Percentiles rank a stretch among this genome's conserved stretches.
phyloP scores from a whole-genome alignment of 2,113 vertebrate genomes.

The Carassius gibelio region DNA sequence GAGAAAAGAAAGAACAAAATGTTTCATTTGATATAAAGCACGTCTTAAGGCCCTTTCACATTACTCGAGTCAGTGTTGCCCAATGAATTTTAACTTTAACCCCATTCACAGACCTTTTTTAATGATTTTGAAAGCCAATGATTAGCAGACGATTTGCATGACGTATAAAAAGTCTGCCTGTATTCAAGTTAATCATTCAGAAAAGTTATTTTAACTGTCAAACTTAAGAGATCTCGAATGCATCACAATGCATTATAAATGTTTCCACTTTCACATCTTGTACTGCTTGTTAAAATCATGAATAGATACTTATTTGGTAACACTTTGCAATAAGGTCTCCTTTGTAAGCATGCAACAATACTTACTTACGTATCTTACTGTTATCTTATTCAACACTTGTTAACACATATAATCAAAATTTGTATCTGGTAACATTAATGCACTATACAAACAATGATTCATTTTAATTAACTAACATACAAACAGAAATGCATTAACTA shows the following conservation, averaged over 20 bases:
- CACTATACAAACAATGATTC: neutral
- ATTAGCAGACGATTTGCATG: neutral
- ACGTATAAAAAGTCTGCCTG: neutral
- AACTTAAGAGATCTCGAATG: neutral
- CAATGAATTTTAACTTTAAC: neutral
- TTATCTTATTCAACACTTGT: neutral
- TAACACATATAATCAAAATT: neutral
- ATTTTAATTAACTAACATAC: neutral
- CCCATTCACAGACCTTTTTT: neutral
- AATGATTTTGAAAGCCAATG: neutral
- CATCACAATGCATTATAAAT: neutral
- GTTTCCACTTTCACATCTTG: neutral
- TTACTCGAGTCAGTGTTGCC: neutral
- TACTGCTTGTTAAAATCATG: neutral
- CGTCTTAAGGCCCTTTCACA: neutral
- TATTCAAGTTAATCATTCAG: neutral
- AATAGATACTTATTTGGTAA: neutral
- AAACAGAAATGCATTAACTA: no score
- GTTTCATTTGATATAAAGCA: conserved; percentile 21
- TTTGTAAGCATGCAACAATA: no score
- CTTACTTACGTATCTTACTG: neutral
- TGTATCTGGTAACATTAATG: neutral
- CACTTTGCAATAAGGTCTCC: neutral
- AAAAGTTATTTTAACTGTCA: neutral
- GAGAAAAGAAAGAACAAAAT: conserved; percentile 26